Evolutionary conservation across 2,113 vertebrate species (phyloP).

Genomic region (Larimichthys crocea): DNA sequence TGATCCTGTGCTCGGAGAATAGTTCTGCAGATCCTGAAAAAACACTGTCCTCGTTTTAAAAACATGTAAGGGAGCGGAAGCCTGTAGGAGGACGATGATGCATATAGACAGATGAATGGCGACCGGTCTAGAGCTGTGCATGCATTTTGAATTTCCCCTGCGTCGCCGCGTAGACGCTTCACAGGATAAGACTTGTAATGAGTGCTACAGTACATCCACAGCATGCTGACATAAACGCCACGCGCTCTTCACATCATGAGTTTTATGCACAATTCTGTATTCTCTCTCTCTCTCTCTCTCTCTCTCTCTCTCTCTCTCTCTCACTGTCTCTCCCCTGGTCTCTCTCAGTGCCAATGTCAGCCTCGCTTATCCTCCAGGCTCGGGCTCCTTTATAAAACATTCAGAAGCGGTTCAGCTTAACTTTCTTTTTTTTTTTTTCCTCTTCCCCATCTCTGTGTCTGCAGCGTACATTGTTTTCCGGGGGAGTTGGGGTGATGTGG

Average conservation of each 20-base stretch:
- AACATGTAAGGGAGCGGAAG: background rate
- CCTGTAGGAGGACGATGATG: conserved; percentile 30
- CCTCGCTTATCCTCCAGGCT: conserved; percentile 78
- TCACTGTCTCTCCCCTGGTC: conserved; percentile 29
- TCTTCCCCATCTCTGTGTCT: conserved; percentile 17
- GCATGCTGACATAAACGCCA: conserved; percentile 33
- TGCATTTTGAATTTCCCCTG: conserved; percentile 19
- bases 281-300: conserved; percentile 18
- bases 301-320: conserved; percentile 18
- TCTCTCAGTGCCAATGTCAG: conserved; percentile 74
- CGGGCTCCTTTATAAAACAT: conserved; percentile 75
- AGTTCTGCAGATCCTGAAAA: background rate
- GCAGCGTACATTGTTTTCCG: conserved; percentile 66
- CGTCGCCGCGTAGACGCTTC: conserved; percentile 20
- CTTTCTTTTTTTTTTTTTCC: background rate
- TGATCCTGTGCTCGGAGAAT: conserved; percentile 4
- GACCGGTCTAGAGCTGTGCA: conserved; percentile 33
- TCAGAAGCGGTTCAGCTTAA: conserved; percentile 61
- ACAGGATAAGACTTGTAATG: conserved; percentile 35
- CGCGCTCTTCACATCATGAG: conserved; percentile 24
- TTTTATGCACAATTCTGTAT: conserved; percentile 47
- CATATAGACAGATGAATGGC: conserved; percentile 34
- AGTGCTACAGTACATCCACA: conserved; percentile 45
- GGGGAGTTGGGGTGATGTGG: conserved; percentile 36
- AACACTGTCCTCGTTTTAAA: conserved; percentile 24